Base-by-base conservation (phyloP, 2,797 vertebrate species). In the Scomberomorus guttatus region DNA sequence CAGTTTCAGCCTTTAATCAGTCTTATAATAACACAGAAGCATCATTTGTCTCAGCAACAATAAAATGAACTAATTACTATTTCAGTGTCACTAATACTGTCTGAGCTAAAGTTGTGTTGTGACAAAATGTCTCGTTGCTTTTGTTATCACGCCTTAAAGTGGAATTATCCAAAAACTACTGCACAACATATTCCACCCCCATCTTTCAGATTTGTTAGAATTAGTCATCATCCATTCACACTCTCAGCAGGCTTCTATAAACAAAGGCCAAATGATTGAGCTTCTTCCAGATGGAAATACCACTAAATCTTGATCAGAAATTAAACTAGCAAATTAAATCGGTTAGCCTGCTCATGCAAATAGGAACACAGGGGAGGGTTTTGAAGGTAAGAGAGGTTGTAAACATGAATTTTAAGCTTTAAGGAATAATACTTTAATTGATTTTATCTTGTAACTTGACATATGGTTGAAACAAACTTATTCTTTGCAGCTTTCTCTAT, bases 161-260 rank as follows among this genome's bases (percentile, higher is more conserved):
- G 25, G 54, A 68, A 76, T 79, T 24, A 71, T 61, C 73, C 0
- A 14, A 50, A 61, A 60, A 6, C 72, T 24, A 25, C 62, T 37
- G 62, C 18, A 17, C 71, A 5, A 48, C 42, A 4, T 39, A 4
- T 73, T 42, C 83, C 69, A 17, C 52, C 77, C 83, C 79, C 58
- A 72, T 77, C 76, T 24, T 68, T 80, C 59, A 24, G 10, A 71
- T 77, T 57, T 62, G 67, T 80, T 69, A 71, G 51, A 63, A 62
- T 85, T 77, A 75, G 44, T 90, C 90, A 81, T 76, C 64, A 9
- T 80, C 72, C 73, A 58, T 86, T 89, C 86, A 83, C 82, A 27
- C 73, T 65, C 80, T 62, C 80, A 63, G 82, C 79, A 70, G 86
- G 79, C 81, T 72, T 79, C 71, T 44, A 71, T 27, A 76, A 87